These are phyloP conservation scores for Buathra laborator DNA, from an alignment of 2,888 invertebrate species.

Conservation along the genomic window DNA sequence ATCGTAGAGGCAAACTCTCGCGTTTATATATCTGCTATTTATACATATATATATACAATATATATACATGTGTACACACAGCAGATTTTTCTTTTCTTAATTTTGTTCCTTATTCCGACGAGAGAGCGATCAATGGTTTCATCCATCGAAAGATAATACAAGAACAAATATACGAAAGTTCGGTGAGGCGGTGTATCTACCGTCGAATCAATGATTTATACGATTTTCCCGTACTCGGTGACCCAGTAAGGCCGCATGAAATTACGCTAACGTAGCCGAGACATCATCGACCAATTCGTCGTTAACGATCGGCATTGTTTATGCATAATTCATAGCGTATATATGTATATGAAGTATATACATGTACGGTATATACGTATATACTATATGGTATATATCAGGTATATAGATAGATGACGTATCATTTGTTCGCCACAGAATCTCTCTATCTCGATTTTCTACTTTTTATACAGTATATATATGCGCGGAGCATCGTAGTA, in stretches of 20 bases:
- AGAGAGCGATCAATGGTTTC: background rate
- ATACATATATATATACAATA: no score
- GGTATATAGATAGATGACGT: constrained; percentile 36
- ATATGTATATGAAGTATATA: background rate
- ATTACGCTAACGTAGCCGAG: constrained; percentile 31
- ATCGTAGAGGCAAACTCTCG: background rate
- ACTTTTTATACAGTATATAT: background rate
- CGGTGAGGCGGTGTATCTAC: constrained; percentile 8
- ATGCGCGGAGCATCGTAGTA: background rate
- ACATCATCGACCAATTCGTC: constrained; percentile 44
- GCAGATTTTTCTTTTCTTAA: background rate
- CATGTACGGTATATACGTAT: background rate
- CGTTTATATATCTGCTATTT: background rate
- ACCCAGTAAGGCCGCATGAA: constrained; percentile 24
- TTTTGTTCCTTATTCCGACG: background rate
- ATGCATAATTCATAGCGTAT: constrained; percentile 43
- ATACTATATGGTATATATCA: background rate
- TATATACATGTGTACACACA: background rate
- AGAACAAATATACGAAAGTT: constrained; percentile 1
- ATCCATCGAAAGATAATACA: background rate
- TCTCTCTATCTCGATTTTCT: constrained; percentile 46
- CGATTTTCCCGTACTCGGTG: constrained; percentile 18
- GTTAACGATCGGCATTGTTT: constrained; percentile 51
- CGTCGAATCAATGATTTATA: constrained; percentile 34
- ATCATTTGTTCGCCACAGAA: constrained; percentile 19